Percentiles rank a stretch among this genome's conserved stretches.
These are phyloP conservation scores for Centropristis striata DNA, from an alignment of 2,113 vertebrate genomes.

Conservation along the genomic window DNA sequence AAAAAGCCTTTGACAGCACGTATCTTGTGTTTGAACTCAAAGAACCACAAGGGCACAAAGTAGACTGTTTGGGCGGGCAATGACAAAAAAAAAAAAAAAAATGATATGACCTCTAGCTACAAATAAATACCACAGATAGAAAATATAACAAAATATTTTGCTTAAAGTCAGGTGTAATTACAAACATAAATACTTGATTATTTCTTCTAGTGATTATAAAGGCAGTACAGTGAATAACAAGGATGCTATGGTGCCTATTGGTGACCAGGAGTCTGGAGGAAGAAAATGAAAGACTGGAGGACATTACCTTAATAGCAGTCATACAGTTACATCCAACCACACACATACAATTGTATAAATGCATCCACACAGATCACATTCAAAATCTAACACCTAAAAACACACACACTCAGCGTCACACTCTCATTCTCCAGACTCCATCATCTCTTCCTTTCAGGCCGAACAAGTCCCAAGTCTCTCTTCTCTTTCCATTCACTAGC, in stretches of 20 bases:
- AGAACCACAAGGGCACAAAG: conserved; percentile 29
- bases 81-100: conserved; percentile 51
- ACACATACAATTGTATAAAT: conserved; percentile 36
- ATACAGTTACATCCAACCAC: conserved; percentile 18
- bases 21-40: conserved; percentile 41
- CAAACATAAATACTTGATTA: conserved; percentile 88
- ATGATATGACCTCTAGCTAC: conserved; percentile 79
- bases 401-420: conserved; percentile 33
- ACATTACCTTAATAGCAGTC: conserved; percentile 45
- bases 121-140: conserved; percentile 89
- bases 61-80: conserved; percentile 37
- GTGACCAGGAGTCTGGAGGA: conserved; percentile 64
- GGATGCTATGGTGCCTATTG: conserved; percentile 74
- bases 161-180: conserved; percentile 85
- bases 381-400: conserved; percentile 10
- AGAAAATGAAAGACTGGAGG: conserved; percentile 58
- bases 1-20: conserved; percentile 54
- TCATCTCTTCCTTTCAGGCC: conserved; percentile 48
- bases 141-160: conserved; percentile 83
- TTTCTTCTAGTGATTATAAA: conserved; percentile 84
- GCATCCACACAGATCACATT: conserved; percentile 44
- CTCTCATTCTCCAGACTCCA: conserved; percentile 59
- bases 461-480: conserved; percentile 50
- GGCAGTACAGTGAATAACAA: conserved; percentile 78
- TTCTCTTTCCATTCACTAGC: conserved; percentile 73